These are phyloP conservation scores for Mustelus asterias DNA, from an alignment of 2,113 vertebrate species.

Conservation along the genomic window DNA sequence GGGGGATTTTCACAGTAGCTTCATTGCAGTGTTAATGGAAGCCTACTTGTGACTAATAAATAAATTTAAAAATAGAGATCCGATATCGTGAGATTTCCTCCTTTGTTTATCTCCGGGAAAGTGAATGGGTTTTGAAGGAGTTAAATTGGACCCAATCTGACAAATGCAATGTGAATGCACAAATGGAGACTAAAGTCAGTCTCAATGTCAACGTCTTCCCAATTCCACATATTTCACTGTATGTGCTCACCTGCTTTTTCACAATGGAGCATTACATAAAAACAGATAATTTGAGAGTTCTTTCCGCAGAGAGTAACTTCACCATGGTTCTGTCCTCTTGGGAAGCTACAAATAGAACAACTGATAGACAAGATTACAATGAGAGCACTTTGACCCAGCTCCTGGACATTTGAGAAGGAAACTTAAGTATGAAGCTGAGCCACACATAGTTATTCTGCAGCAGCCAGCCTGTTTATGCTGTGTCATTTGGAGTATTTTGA, in stretches of 20 bases:
- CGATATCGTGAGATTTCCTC: no score
- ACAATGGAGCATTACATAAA: background rate
- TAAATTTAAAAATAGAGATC: no score
- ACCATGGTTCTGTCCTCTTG: background rate
- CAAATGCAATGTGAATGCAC: background rate
- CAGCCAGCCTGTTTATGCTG: background rate
- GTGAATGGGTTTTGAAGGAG: no score
- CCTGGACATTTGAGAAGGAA: background rate
- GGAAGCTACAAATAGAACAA: background rate
- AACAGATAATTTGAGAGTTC: background rate
- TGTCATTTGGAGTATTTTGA: background rate
- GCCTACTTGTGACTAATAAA: no score
- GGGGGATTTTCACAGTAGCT: no score
- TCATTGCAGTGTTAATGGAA: no score
- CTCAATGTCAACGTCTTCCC: background rate
- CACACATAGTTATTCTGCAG: background rate
- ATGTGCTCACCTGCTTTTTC: background rate
- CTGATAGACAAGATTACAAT: background rate
- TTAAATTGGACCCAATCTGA: no score
- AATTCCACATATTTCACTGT: background rate
- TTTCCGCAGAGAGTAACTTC: background rate
- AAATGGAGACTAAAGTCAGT: background rate
- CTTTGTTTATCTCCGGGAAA: no score
- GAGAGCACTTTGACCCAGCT: background rate
- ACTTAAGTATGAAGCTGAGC: background rate